These are phyloP conservation scores for Deroplatys truncata DNA, from an alignment of 2,888 invertebrate genomes.

Conservation along the genomic window DNA sequence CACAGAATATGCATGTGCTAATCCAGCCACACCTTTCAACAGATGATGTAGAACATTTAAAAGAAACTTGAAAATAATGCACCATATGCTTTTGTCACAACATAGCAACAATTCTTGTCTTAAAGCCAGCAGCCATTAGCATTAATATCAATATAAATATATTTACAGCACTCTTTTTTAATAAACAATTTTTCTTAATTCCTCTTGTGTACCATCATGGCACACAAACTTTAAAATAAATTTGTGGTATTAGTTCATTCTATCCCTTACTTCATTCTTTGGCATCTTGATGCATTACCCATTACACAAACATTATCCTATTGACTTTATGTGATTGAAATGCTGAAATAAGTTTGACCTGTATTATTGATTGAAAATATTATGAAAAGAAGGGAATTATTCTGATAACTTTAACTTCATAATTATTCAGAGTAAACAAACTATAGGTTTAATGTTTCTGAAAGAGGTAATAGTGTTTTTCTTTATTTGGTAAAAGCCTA, in stretches of 20 bases:
- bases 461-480: slow-evolving; percentile 1
- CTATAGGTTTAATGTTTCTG: slow-evolving; percentile 1
- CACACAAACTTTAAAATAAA: slow-evolving; percentile 23
- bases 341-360: background rate
- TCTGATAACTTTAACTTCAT: background rate
- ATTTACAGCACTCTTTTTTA: slow-evolving; percentile 16
- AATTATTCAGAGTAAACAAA: background rate
- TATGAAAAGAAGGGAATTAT: background rate
- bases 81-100: slow-evolving; percentile 11
- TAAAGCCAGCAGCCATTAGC: slow-evolving; percentile 4
- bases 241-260: background rate
- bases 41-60: slow-evolving; percentile 9
- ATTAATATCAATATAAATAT: slow-evolving; percentile 19
- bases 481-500: background rate
- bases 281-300: slow-evolving; percentile 19
- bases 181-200: background rate
- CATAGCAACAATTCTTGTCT: background rate
- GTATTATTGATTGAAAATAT: background rate
- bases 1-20: slow-evolving; percentile 18
- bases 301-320: slow-evolving; percentile 2
- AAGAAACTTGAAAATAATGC: slow-evolving; percentile 22
- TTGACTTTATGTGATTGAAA: background rate
- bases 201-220: slow-evolving; percentile 15
- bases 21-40: slow-evolving; percentile 14
- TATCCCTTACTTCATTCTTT: background rate